Conservation (phyloP, 2,113 vertebrate genomes). For the Scytalopus superciliaris region DNA sequence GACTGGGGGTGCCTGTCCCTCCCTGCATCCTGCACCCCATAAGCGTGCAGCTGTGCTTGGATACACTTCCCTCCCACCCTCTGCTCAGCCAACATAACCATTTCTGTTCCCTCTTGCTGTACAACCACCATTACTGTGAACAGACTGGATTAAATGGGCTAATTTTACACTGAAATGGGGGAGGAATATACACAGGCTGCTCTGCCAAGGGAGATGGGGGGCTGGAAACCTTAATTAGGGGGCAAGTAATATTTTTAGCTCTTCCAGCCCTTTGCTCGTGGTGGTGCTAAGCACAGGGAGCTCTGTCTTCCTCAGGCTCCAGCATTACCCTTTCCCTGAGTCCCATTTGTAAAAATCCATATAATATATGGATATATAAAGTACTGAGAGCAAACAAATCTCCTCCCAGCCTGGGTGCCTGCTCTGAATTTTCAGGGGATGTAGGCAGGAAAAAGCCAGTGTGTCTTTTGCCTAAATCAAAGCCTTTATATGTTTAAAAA, state of each 20-base stretch:
- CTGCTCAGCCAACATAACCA: neutral
- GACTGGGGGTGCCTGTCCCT: neutral
- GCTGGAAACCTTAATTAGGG: neutral
- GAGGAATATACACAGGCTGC: neutral
- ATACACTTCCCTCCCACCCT: neutral
- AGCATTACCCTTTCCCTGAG: neutral
- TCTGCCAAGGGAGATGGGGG: neutral
- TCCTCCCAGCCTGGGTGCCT: neutral
- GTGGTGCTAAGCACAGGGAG: neutral
- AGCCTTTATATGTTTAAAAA: neutral
- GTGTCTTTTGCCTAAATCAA: neutral
- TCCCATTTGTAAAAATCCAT: neutral
- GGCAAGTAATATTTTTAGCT: neutral
- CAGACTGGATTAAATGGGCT: neutral
- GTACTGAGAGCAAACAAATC: neutral
- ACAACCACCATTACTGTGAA: rapidly evolving
- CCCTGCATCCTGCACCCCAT: rapidly evolving
- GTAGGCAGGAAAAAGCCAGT: neutral
- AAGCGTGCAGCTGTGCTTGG: neutral
- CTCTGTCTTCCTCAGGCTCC: neutral
- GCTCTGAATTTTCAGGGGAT: neutral
- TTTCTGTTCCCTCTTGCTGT: neutral
- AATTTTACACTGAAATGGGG: neutral
- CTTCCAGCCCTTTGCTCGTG: neutral
- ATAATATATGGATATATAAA: neutral